Conservation (phyloP, 1,140 invertebrate genomes). For the Andricus grossulariae region DNA sequence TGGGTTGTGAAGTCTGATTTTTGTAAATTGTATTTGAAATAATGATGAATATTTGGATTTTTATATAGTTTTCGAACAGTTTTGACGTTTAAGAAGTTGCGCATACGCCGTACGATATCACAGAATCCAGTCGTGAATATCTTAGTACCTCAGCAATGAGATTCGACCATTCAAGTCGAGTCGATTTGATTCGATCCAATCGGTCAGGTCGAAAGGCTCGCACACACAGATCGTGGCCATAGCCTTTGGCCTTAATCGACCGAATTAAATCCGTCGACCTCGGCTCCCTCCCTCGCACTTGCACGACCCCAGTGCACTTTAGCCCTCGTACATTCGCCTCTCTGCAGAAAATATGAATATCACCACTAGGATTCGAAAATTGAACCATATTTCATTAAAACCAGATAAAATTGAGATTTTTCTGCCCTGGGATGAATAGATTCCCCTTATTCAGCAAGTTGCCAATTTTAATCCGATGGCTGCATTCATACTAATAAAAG, state of each 20-base stretch:
- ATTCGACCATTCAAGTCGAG: constrained; percentile 31
- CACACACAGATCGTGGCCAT: constrained; percentile 42
- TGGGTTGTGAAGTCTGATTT: too few species aligned
- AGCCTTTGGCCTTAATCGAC: constrained; percentile 70
- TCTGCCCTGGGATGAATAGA: too few species aligned
- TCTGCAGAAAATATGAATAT: constrained; percentile 39
- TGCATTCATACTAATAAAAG: too few species aligned
- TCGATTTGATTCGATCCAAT: constrained; percentile 53
- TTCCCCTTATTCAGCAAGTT: too few species aligned
- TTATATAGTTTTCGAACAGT: constrained; percentile 32
- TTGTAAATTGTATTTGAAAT: too few species aligned
- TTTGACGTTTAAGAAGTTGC: constrained; percentile 15
- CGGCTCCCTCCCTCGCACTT: constrained; percentile 53
- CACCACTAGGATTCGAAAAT: constrained; percentile 42
- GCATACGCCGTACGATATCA: background rate
- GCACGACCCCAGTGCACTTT: constrained; percentile 46
- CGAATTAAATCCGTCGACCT: constrained; percentile 67
- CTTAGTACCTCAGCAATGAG: background rate
- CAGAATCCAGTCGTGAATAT: constrained; percentile 4
- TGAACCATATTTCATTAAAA: constrained; percentile 11
- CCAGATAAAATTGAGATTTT: too few species aligned
- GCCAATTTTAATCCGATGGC: too few species aligned
- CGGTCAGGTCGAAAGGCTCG: constrained; percentile 38
- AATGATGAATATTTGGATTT: background rate
- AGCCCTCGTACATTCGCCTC: constrained; percentile 46